Conservation (phyloP, 2,113 vertebrate species). For the Thalassoma bifasciatum region DNA sequence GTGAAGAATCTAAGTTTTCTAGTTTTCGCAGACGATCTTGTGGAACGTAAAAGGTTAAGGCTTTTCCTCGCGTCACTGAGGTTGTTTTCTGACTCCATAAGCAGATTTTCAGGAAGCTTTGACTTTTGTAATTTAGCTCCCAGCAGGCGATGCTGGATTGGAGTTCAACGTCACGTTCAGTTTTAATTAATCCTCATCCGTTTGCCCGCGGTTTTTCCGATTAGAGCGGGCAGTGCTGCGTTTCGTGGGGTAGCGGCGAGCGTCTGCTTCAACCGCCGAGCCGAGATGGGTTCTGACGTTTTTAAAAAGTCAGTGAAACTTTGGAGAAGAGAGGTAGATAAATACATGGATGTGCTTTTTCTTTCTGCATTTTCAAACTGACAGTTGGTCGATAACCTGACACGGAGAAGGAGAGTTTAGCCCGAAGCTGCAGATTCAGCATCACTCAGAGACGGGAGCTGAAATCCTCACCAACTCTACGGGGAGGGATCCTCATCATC, state of each 20-base stretch:
- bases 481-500: too few species aligned
- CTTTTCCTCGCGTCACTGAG: neutral
- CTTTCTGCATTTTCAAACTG: too few species aligned
- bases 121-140: constrained; percentile 44
- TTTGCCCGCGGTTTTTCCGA: constrained; percentile 48
- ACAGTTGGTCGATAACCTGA: constrained; percentile 23
- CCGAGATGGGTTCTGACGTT: neutral
- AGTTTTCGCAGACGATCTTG: too few species aligned
- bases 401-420: constrained; percentile 2
- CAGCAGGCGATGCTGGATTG: constrained; percentile 38
- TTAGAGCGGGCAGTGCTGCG: constrained; percentile 31
- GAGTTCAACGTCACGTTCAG: constrained; percentile 57
- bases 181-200: constrained; percentile 69
- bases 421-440: constrained; percentile 29
- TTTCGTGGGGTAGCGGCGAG: constrained; percentile 39
- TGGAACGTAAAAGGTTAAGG: constrained; percentile 2
- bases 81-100: constrained; percentile 45
- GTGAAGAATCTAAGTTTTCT: too few species aligned
- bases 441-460: constrained; percentile 11
- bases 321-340: too few species aligned
- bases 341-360: too few species aligned
- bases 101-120: constrained; percentile 58
- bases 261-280: constrained; percentile 36
- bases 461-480: too few species aligned
- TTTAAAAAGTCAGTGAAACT: too few species aligned